These are phyloP conservation scores for Leptinotarsa juncta DNA, from an alignment of 2,888 invertebrate genomes.

Conservation along the genomic window DNA sequence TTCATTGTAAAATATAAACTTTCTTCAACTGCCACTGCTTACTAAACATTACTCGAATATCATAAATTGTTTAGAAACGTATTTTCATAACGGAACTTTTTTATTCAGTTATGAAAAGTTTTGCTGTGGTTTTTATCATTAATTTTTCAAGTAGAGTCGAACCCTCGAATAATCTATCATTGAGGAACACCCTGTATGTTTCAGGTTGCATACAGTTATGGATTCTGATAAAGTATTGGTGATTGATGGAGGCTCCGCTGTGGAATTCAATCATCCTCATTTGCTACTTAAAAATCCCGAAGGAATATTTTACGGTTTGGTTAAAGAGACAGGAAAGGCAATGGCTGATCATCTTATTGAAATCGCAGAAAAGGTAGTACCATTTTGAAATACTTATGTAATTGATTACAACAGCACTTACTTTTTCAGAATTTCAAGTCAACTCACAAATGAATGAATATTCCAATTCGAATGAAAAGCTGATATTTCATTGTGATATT, in stretches of 20 bases:
- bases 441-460: slow-evolving; percentile 17
- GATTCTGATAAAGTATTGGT: slow-evolving; percentile 82
- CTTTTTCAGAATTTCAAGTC: slow-evolving; percentile 39
- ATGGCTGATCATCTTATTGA: slow-evolving; percentile 53
- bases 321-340: slow-evolving; percentile 72
- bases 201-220: slow-evolving; percentile 83
- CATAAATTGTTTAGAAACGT: too few species aligned
- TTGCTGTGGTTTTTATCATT: too few species aligned
- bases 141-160: too few species aligned
- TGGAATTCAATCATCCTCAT: slow-evolving; percentile 80
- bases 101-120: too few species aligned
- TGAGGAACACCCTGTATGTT: slow-evolving; percentile 3
- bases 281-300: slow-evolving; percentile 68
- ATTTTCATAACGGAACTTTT: too few species aligned
- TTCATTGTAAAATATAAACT: too few species aligned
- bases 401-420: neutral
- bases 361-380: slow-evolving; percentile 54
- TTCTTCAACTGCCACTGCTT: too few species aligned
- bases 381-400: neutral
- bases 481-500: slow-evolving; percentile 36
- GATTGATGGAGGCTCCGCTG: slow-evolving; percentile 71
- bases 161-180: neutral
- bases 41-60: too few species aligned
- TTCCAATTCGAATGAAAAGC: neutral
- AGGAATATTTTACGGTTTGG: slow-evolving; percentile 71